phyloP scores from a whole-genome alignment of 2,797 vertebrate genomes.

The Prunella strophiata region DNA sequence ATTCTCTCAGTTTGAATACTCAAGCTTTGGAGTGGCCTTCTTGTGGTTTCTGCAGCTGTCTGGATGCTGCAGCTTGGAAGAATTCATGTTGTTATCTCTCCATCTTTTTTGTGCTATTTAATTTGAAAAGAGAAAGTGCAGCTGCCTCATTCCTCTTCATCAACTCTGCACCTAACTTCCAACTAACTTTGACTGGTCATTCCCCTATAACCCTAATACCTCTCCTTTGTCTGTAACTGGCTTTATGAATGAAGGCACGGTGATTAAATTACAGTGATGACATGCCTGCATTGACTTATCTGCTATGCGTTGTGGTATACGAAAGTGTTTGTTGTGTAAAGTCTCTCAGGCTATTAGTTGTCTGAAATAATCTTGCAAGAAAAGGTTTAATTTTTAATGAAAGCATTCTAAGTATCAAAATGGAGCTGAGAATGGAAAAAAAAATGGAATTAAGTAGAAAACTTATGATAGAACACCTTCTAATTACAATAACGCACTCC shows the following conservation, averaged over 20 bases:
- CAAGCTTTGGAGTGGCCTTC: neutral
- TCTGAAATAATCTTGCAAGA: neutral
- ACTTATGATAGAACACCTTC: slow-evolving; percentile 45
- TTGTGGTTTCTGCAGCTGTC: neutral
- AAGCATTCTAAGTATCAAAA: neutral
- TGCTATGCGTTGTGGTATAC: slow-evolving; percentile 4
- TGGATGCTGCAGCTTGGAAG: neutral
- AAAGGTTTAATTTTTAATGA: neutral
- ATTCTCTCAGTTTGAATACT: neutral
- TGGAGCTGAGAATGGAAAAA: slow-evolving; percentile 1
- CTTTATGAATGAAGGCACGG: neutral
- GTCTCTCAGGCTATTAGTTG: neutral
- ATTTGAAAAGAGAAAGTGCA: neutral
- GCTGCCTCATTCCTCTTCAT: neutral
- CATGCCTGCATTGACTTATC: neutral
- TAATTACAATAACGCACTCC: slow-evolving; percentile 67
- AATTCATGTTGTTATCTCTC: neutral
- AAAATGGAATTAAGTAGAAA: neutral
- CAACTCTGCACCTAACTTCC: neutral
- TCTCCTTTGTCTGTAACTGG: neutral
- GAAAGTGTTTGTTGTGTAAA: slow-evolving; percentile 5
- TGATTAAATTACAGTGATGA: slow-evolving; percentile 32
- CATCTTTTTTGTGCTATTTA: neutral
- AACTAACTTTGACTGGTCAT: neutral
- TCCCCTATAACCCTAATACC: neutral